Conservation (phyloP, 2,113 vertebrate species). For the Dissostichus mawsoni region DNA sequence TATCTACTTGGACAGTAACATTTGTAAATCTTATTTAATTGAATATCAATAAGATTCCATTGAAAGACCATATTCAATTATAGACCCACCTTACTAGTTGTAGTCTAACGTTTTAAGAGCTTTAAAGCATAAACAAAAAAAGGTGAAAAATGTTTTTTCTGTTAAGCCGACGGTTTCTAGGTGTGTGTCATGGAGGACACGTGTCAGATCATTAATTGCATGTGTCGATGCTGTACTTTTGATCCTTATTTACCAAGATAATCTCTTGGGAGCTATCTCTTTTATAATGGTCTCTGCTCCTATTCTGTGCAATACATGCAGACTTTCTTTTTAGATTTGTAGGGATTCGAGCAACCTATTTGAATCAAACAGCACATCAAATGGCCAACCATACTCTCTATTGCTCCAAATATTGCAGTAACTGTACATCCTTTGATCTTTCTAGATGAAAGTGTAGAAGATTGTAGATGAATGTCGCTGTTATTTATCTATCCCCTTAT, state of each 20-base stretch:
- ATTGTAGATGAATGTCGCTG: not conserved
- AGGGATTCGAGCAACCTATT: too few species aligned
- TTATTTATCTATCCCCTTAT: not conserved
- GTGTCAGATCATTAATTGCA: slow-evolving; percentile 14
- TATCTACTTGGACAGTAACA: too few species aligned
- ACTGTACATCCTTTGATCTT: not conserved
- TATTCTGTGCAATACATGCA: not conserved
- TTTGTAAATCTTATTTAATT: too few species aligned
- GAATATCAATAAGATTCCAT: too few species aligned
- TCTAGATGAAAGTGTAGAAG: not conserved
- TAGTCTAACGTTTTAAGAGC: not conserved
- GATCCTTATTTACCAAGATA: not conserved
- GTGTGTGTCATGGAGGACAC: not conserved
- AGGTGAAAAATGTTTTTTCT: not conserved
- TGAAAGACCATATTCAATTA: too few species aligned
- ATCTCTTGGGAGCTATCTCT: slow-evolving; percentile 9
- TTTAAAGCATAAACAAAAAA: not conserved
- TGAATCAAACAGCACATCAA: slow-evolving; percentile 6
- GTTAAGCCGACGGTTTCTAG: not conserved
- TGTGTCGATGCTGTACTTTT: not conserved
- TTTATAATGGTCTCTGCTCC: not conserved
- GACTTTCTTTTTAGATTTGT: not conserved
- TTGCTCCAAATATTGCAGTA: not conserved
- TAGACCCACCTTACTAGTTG: not conserved
- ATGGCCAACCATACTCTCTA: not conserved